Conservation (phyloP, 2,797 vertebrate genomes). For the Macropodus opercularis region DNA sequence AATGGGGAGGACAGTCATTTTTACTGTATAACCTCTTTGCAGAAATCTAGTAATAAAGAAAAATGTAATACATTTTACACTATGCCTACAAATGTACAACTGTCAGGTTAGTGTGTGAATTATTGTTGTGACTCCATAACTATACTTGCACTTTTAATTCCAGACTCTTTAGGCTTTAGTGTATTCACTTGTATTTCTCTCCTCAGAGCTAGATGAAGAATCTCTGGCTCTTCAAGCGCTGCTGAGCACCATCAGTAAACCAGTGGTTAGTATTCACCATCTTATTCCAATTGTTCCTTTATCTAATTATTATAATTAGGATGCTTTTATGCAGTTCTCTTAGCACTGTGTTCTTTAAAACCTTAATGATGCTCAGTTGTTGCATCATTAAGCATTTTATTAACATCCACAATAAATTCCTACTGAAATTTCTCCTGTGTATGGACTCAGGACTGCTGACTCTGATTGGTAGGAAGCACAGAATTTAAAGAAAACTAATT, state of each 20-base stretch:
- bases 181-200: slow-evolving; percentile 45
- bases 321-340: slow-evolving; percentile 27
- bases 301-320: slow-evolving; percentile 23
- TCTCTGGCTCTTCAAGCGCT: slow-evolving; percentile 87
- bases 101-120: too few species aligned
- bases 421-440: slow-evolving; percentile 39
- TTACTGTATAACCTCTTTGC: slow-evolving; percentile 1
- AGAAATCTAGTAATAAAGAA: slow-evolving; percentile 3
- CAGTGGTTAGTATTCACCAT: slow-evolving; percentile 85
- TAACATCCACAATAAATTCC: slow-evolving; percentile 55
- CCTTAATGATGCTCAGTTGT: slow-evolving; percentile 46
- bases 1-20: slow-evolving; percentile 16
- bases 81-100: too few species aligned
- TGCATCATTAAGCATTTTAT: slow-evolving; percentile 59
- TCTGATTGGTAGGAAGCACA: too few species aligned
- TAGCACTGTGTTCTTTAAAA: slow-evolving; percentile 22
- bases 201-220: slow-evolving; percentile 91
- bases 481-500: too few species aligned
- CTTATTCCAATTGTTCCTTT: not conserved
- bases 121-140: too few species aligned
- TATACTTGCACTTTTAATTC: too few species aligned
- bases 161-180: too few species aligned
- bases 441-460: slow-evolving; percentile 49
- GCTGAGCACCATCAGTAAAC: slow-evolving; percentile 88
- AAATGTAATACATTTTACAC: too few species aligned